phyloP scores from a whole-genome alignment of 2,113 vertebrate species.

The Bufo bufo region DNA sequence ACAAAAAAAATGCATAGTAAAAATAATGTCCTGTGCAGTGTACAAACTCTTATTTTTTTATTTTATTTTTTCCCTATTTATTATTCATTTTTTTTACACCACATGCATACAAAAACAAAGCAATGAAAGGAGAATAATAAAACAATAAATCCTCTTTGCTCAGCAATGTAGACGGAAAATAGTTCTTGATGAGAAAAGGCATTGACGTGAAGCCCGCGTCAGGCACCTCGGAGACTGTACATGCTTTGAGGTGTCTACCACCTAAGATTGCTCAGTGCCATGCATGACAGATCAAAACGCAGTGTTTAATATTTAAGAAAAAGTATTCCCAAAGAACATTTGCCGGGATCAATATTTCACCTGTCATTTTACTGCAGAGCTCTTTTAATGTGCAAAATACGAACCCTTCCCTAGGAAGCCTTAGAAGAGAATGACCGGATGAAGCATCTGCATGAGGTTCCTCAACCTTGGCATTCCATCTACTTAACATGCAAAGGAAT shows the following conservation, averaged over 20 bases:
- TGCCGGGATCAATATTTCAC: conserved; percentile 62
- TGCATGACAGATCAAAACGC: conserved; percentile 60
- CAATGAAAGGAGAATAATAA: background rate
- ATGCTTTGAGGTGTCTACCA: conserved; percentile 46
- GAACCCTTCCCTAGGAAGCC: background rate
- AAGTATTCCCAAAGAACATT: conserved; percentile 60
- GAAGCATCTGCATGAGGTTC: background rate
- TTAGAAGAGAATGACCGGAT: background rate
- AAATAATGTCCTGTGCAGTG: background rate
- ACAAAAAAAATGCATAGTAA: background rate
- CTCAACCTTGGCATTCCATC: background rate
- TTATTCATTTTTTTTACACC: background rate
- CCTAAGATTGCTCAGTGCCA: conserved; percentile 13
- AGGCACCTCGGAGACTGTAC: conserved; percentile 6
- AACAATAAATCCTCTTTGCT: background rate
- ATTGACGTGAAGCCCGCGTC: background rate
- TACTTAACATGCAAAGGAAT: conserved; percentile 16
- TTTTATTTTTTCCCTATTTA: background rate
- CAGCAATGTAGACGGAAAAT: background rate
- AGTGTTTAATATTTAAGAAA: conserved; percentile 62
- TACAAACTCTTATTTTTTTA: background rate
- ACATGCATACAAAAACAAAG: background rate
- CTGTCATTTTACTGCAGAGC: conserved; percentile 58
- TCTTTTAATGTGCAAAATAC: conserved; percentile 49
- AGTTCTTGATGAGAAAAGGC: background rate